Conservation (phyloP, 2,797 vertebrate species). For the Pogoniulus pusillus region DNA sequence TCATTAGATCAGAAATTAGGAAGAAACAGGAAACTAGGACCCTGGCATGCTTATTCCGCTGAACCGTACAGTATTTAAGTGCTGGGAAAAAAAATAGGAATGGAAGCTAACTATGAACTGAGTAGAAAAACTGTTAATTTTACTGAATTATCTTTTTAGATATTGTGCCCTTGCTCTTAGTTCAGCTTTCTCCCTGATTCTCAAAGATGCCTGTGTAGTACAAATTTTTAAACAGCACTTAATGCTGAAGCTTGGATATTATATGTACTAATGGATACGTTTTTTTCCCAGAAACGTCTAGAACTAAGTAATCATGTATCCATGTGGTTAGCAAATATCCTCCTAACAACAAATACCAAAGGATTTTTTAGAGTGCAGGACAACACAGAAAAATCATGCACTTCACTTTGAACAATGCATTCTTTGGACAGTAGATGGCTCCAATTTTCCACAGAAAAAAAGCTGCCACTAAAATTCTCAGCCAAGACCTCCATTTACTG, state of each 20-base stretch:
- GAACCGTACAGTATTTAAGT: background rate
- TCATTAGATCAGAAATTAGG: background rate
- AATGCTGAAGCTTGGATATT: background rate
- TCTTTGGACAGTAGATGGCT: slow-evolving; percentile 74
- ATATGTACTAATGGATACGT: background rate
- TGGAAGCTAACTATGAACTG: background rate
- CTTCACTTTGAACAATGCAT: background rate
- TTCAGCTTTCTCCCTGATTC: background rate
- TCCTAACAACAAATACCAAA: background rate
- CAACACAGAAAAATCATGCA: background rate
- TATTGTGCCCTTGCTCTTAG: background rate
- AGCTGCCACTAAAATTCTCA: background rate
- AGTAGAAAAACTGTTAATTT: background rate
- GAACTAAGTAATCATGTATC: background rate
- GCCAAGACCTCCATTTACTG: background rate
- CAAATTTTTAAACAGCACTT: background rate
- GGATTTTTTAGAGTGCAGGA: background rate
- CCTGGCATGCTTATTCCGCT: background rate
- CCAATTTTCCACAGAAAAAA: slow-evolving; percentile 65
- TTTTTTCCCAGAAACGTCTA: background rate
- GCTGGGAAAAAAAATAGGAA: background rate
- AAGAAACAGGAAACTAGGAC: background rate
- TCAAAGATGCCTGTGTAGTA: background rate
- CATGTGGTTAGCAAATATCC: background rate
- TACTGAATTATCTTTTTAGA: background rate